Conservation (phyloP, 1,140 invertebrate genomes). For the Phthorimaea operculella region DNA sequence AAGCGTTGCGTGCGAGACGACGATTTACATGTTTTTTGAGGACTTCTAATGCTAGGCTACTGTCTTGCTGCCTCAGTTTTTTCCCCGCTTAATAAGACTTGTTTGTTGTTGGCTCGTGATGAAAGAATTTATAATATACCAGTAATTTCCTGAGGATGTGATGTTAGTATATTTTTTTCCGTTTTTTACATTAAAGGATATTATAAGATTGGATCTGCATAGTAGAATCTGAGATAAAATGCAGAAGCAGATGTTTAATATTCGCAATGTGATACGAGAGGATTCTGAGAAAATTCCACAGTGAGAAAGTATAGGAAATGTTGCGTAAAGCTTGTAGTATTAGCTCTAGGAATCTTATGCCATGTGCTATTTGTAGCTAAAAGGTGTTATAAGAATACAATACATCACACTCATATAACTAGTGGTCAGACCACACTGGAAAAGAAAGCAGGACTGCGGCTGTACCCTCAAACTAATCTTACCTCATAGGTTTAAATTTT, state of each 20-base stretch:
- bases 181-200: background rate
- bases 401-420: too few relatives aligned
- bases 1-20: slow-evolving; percentile 44
- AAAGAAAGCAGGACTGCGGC: too few relatives aligned
- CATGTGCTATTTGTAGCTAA: too few relatives aligned
- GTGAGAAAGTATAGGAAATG: background rate
- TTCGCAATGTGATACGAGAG: background rate
- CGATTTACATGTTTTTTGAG: slow-evolving; percentile 52
- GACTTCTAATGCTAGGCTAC: slow-evolving; percentile 45
- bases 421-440: too few relatives aligned
- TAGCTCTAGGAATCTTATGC: background rate
- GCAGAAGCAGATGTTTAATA: background rate
- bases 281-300: background rate
- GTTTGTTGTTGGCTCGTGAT: slow-evolving; percentile 20
- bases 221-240: background rate
- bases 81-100: slow-evolving; percentile 25
- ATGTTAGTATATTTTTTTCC: background rate
- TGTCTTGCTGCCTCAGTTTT: slow-evolving; percentile 45
- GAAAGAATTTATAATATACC: slow-evolving; percentile 23
- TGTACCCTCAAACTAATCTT: too few relatives aligned
- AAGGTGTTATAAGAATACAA: too few relatives aligned
- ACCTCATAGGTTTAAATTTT: too few relatives aligned
- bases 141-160: slow-evolving; percentile 14
- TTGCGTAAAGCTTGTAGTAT: background rate
- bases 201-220: background rate